Conservation (phyloP, 2,797 vertebrate species). For the Threskiornis aethiopicus region DNA sequence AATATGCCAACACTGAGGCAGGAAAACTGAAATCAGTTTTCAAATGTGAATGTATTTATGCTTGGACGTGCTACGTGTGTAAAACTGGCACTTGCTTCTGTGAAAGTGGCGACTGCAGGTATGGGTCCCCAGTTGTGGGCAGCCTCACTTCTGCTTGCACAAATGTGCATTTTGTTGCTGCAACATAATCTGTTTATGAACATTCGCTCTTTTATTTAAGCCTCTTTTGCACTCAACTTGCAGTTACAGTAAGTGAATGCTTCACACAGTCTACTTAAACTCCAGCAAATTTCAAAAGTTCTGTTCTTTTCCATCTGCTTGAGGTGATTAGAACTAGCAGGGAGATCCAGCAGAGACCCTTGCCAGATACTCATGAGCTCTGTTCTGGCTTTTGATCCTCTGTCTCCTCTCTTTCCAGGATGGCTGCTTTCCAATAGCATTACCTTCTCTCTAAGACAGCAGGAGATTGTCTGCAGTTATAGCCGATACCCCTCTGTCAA, state of each 20-base stretch:
- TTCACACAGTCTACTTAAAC: background rate
- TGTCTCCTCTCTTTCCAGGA: conserved; percentile 46
- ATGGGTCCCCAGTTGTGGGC: background rate
- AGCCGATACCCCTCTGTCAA: conserved; percentile 23
- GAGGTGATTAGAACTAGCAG: conserved; percentile 47
- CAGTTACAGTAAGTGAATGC: background rate
- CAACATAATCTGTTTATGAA: background rate
- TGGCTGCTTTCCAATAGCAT: conserved; percentile 41
- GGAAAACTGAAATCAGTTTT: background rate
- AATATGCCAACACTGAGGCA: background rate
- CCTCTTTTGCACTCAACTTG: background rate
- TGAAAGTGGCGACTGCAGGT: background rate
- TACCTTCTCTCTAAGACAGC: conserved; percentile 46
- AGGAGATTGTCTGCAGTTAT: conserved; percentile 30
- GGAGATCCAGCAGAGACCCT: conserved; percentile 51
- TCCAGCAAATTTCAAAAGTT: conserved; percentile 13
- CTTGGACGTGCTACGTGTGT: background rate
- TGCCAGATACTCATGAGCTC: conserved; percentile 53
- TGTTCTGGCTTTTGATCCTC: conserved; percentile 47
- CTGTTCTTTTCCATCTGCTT: conserved; percentile 59
- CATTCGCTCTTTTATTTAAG: background rate
- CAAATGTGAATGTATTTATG: background rate
- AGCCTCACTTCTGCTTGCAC: background rate
- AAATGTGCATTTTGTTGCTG: background rate
- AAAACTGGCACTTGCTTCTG: background rate